Evolutionary conservation across 2,113 vertebrate species (phyloP).

Genomic region (Smithornis capensis): DNA sequence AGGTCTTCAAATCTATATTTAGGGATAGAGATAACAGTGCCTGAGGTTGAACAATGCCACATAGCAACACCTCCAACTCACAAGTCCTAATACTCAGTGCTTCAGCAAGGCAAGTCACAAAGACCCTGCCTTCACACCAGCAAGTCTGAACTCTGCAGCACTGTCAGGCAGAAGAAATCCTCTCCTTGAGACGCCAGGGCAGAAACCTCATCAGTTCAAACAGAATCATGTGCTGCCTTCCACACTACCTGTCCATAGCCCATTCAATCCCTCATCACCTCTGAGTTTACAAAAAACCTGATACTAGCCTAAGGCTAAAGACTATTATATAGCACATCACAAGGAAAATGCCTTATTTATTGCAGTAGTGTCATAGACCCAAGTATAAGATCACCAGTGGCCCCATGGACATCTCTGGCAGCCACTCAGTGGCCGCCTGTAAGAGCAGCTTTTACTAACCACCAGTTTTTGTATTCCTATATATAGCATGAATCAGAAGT

Average conservation of each 20-base stretch:
- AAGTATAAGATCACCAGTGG: neutral
- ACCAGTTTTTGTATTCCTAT: neutral
- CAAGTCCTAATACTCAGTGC: neutral
- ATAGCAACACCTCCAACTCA: neutral
- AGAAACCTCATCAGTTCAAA: neutral
- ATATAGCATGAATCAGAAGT: neutral
- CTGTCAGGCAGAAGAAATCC: neutral
- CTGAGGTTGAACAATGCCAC: neutral
- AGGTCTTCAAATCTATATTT: neutral
- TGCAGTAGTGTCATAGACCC: neutral
- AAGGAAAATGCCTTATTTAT: neutral
- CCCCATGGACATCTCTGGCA: neutral
- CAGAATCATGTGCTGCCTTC: neutral
- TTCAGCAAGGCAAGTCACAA: neutral
- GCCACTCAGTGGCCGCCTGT: fast-evolving
- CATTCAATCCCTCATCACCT: neutral
- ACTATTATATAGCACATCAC: neutral
- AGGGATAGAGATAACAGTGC: neutral
- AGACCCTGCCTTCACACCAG: neutral
- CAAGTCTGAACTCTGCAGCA: neutral
- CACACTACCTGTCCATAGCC: neutral
- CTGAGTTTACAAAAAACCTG: neutral
- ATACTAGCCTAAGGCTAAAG: neutral
- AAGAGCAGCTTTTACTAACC: neutral
- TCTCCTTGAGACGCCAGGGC: neutral